phyloP scores from a whole-genome alignment of 1,140 invertebrate genomes.

The Drosophila orosa region DNA sequence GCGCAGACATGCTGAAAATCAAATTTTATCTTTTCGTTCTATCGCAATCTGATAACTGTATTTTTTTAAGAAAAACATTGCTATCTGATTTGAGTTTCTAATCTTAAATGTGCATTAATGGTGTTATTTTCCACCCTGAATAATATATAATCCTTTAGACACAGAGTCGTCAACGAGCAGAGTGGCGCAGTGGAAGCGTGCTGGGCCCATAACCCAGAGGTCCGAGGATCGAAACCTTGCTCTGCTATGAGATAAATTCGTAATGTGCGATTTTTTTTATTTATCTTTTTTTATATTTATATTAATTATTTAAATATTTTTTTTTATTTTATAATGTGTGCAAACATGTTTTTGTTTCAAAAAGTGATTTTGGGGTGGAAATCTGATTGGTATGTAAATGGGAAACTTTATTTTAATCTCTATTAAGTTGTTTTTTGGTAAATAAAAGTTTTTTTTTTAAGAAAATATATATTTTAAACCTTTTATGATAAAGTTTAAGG shows the following conservation, averaged over 20 bases:
- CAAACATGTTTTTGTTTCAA: not conserved
- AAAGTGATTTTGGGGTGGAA: not conserved
- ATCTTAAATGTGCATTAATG: too few relatives aligned
- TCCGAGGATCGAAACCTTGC: slow-evolving; percentile 97
- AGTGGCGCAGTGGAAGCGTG: slow-evolving; percentile 99
- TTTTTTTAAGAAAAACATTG: not conserved
- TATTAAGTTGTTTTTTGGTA: not conserved
- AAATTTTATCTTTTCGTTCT: not conserved
- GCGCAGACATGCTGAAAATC: not conserved
- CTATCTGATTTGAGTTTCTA: not conserved
- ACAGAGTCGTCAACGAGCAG: slow-evolving; percentile 87
- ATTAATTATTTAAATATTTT: not conserved
- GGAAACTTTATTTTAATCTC: not conserved
- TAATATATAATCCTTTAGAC: not conserved
- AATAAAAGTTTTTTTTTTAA: too few relatives aligned
- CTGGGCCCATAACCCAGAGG: slow-evolving; percentile 99
- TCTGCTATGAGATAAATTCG: slow-evolving; percentile 88
- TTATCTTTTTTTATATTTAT: not conserved
- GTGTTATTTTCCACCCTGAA: not conserved
- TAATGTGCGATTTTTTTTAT: not conserved
- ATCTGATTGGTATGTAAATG: not conserved
- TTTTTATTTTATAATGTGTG: not conserved
- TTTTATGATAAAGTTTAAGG: too few relatives aligned
- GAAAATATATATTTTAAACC: too few relatives aligned
- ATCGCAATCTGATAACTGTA: not conserved